A percentile compares a stretch with the other conserved stretches of the same genome.
phyloP scores from a whole-genome alignment of 64 coral and sea anemone genomes.

The Astreopora myriophthalma region DNA sequence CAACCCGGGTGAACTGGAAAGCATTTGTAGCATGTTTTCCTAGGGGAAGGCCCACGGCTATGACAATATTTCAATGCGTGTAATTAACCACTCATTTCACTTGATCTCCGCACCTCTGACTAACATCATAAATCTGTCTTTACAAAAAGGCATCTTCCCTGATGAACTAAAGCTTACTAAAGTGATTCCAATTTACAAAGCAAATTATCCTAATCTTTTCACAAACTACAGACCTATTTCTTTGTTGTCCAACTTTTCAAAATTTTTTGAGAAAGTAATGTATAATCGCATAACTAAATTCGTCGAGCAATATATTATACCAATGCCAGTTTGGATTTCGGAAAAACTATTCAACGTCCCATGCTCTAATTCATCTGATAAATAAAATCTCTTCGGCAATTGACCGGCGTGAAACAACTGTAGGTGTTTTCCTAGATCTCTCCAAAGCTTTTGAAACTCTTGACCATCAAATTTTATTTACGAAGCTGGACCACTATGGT shows the following conservation, averaged over 20 bases:
- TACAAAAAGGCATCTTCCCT: neutral
- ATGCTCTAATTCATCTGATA: neutral
- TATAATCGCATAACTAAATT: neutral
- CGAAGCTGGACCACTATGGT: too few relatives aligned
- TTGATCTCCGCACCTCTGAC: slow-evolving; percentile 2
- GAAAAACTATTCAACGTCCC: neutral
- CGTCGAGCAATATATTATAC: neutral
- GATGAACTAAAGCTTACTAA: slow-evolving; percentile 3
- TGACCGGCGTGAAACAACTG: too few relatives aligned
- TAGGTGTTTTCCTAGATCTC: too few relatives aligned
- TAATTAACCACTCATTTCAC: slow-evolving; percentile 24
- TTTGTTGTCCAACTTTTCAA: slow-evolving; percentile 6
- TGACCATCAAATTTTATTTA: too few relatives aligned
- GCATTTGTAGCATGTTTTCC: neutral
- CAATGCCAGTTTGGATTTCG: neutral
- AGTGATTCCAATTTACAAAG: neutral
- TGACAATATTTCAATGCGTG: slow-evolving; percentile 15
- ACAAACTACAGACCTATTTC: too few relatives aligned
- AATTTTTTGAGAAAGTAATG: neutral
- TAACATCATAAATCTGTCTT: slow-evolving; percentile 20
- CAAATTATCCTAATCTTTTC: neutral
- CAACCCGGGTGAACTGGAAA: neutral
- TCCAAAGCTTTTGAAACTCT: too few relatives aligned
- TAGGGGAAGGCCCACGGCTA: neutral
- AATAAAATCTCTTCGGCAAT: too few relatives aligned